A percentile compares a stretch with the other conserved stretches of the same genome.
These are phyloP conservation scores for Craterocephalus amniculus DNA, from an alignment of 2,797 vertebrate species.

Conservation along the genomic window DNA sequence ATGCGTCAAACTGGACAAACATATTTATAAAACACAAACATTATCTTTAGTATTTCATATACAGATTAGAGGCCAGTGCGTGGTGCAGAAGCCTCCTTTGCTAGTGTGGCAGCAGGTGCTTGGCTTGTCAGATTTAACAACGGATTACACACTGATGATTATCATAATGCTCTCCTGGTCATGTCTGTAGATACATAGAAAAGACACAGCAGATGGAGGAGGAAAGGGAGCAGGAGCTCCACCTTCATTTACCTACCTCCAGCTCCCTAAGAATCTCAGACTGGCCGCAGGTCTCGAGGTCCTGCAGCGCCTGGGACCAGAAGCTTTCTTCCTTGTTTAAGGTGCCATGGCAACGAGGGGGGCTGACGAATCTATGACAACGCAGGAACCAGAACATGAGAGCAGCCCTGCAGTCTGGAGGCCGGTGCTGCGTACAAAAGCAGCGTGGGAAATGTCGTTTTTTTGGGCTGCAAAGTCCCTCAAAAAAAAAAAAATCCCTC, in stretches of 20 bases:
- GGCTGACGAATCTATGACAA: conserved; percentile 95
- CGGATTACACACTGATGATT: conserved; percentile 73
- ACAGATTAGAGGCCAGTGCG: conserved; percentile 39
- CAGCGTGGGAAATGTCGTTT: conserved; percentile 81
- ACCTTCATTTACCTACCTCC: conserved; percentile 85
- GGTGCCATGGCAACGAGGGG: conserved; percentile 88
- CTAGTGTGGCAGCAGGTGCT: conserved; percentile 60
- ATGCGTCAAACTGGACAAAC: not conserved
- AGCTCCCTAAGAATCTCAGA: conserved; percentile 97
- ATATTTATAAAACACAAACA: not conserved
- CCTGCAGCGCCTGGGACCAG: conserved; percentile 97
- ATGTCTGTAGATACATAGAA: conserved; percentile 79
- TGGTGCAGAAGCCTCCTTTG: conserved; percentile 24
- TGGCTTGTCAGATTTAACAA: conserved; percentile 70
- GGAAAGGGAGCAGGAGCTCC: conserved; percentile 10
- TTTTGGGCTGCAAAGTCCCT: conserved; percentile 47
- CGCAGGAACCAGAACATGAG: conserved; percentile 94
- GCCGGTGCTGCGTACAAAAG: conserved; percentile 70
- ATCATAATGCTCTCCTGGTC: conserved; percentile 71
- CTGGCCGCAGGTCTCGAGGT: conserved; percentile 98
- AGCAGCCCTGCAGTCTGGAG: conserved; percentile 74
- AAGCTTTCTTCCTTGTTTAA: conserved; percentile 91
- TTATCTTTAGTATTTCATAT: conserved; percentile 6
- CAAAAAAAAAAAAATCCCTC: conserved; percentile 57
- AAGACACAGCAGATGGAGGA: conserved; percentile 56